Evolutionary conservation across 2,888 invertebrate species (phyloP).

Genomic region (Apamea monoglypha): DNA sequence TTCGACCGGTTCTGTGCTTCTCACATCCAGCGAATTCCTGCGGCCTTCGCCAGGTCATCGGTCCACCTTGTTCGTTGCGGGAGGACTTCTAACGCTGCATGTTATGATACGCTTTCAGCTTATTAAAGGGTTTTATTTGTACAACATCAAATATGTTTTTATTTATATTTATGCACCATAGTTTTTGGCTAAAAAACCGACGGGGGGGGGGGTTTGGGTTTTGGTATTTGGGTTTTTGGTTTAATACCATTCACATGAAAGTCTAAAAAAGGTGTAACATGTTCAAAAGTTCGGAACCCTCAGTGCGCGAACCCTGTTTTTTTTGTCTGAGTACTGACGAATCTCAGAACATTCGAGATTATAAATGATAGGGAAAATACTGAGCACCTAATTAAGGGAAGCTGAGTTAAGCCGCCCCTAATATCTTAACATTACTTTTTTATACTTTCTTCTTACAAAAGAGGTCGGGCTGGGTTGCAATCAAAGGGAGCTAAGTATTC

Average conservation of each 20-base stretch:
- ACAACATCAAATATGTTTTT: neutral
- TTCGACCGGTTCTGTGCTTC: neutral
- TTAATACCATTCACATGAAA: neutral
- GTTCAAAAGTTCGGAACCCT: neutral
- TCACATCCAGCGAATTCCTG: neutral
- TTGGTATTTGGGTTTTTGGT: too few species aligned
- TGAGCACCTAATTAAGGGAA: slow-evolving; percentile 73
- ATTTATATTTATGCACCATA: neutral
- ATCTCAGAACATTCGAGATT: slow-evolving; percentile 66
- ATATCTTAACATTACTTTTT: slow-evolving; percentile 69
- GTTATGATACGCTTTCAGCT: neutral
- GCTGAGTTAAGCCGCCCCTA: slow-evolving; percentile 66
- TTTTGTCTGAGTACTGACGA: slow-evolving; percentile 57
- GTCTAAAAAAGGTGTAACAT: neutral
- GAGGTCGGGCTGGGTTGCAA: slow-evolving; percentile 22
- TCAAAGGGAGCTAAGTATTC: slow-evolving; percentile 24
- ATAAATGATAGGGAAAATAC: slow-evolving; percentile 70
- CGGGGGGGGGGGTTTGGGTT: too few species aligned
- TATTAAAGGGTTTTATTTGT: neutral
- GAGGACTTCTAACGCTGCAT: neutral
- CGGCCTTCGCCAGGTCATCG: neutral
- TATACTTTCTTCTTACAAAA: slow-evolving; percentile 54
- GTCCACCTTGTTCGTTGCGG: neutral
- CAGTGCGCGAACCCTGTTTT: neutral
- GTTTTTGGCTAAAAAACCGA: too few species aligned